Conservation (phyloP, 2,888 invertebrate genomes). For the Hydriomena furcata region DNA sequence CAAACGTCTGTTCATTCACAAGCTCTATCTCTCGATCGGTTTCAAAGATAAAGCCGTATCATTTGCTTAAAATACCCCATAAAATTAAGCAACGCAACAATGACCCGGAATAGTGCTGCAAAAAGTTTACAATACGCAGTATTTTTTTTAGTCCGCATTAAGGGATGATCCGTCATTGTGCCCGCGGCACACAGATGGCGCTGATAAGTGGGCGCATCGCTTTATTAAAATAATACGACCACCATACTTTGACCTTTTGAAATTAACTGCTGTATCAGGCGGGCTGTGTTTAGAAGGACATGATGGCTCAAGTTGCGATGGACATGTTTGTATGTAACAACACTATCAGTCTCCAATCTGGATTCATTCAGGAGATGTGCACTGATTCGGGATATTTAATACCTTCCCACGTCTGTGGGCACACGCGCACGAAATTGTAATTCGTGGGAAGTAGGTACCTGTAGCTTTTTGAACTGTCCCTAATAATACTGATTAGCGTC, state of each 20-base stretch:
- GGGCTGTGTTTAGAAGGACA: conserved; percentile 35
- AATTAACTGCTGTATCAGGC: conserved; percentile 19
- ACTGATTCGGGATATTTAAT: conserved; percentile 72
- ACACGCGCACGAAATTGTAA: conserved; percentile 58
- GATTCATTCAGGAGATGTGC: conserved; percentile 68
- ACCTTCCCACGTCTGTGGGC: conserved; percentile 75
- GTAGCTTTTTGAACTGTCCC: conserved; percentile 26
- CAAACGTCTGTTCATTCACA: conserved; percentile 44
- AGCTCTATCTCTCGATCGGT: conserved; percentile 57
- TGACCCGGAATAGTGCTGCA: conserved; percentile 65
- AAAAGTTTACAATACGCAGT: conserved; percentile 54
- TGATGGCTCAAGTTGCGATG: conserved; percentile 48
- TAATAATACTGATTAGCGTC: conserved; percentile 28
- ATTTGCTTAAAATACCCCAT: conserved; percentile 82
- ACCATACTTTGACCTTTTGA: conserved; percentile 46
- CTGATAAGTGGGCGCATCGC: conserved; percentile 74
- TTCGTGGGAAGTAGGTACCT: conserved; percentile 55
- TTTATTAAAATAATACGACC: conserved; percentile 72
- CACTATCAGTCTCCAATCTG: conserved; percentile 69
- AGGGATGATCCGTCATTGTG: conserved; percentile 80
- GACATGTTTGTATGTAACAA: conserved; percentile 48
- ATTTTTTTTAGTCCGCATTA: conserved; percentile 75
- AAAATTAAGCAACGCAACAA: conserved; percentile 78
- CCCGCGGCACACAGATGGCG: conserved; percentile 69
- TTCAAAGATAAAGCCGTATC: conserved; percentile 77